These are phyloP conservation scores for Thunnus maccoyii DNA, from an alignment of 2,113 vertebrate genomes.

Conservation along the genomic window DNA sequence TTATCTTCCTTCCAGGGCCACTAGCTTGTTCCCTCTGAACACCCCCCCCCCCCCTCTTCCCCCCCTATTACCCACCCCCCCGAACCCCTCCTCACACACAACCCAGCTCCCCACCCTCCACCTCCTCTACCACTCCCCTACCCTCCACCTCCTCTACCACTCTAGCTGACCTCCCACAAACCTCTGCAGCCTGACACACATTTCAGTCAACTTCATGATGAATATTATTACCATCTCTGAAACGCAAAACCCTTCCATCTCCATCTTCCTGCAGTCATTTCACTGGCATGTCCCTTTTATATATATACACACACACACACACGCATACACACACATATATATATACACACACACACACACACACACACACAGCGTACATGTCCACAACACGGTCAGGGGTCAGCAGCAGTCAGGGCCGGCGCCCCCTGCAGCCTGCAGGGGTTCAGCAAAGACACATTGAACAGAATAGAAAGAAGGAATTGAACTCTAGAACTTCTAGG, in stretches of 20 bases:
- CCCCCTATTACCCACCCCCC: no score
- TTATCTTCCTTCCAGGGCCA: constrained; percentile 31
- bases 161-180: constrained; percentile 47
- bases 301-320: not conserved
- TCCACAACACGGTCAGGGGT: constrained; percentile 19
- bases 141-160: constrained; percentile 19
- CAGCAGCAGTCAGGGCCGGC: constrained; percentile 2
- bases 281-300: not conserved
- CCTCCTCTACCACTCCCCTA: not conserved
- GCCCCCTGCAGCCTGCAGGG: constrained; percentile 25
- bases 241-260: not conserved
- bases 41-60: not conserved
- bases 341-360: not conserved
- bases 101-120: not conserved
- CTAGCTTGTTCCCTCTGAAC: constrained; percentile 29
- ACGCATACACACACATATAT: not conserved
- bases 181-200: constrained; percentile 47
- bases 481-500: constrained; percentile 41
- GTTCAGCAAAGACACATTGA: constrained; percentile 8
- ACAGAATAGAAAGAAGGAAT: constrained; percentile 21
- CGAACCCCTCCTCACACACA: not conserved
- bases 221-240: constrained; percentile 17
- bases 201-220: constrained; percentile 32
- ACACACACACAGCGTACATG: not conserved
- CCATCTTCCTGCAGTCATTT: not conserved